Base-by-base conservation (phyloP, 2,888 invertebrate species). In the Capitulum mitella region DNA sequence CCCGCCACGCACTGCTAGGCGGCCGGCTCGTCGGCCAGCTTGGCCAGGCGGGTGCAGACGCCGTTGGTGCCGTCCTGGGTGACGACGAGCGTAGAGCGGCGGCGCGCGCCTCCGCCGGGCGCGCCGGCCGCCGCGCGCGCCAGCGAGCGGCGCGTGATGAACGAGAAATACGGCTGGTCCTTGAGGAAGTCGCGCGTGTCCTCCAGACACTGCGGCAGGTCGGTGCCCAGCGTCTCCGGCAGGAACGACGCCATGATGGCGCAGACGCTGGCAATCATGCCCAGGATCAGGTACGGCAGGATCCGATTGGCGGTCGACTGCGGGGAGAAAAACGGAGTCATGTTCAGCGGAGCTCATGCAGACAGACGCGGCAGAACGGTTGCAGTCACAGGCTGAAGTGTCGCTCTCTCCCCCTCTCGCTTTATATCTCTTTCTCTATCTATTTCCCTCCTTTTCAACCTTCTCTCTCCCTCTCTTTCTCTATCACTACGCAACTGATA, bases 161-260 rank as follows among this genome's bases (percentile, higher is more conserved):
- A 82, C 29, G 80, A 80, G 78, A 79, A 81, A 70, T 79, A 82
- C 32, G 79, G 77, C 78, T 81, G 80, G 29, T 80, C 74, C 6
- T 51, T 37, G 3, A 82, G 79, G 77, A 80, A 82, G 77, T 75
- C 46, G 26, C 79, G 78, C 43, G 81, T 81, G 54, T 82, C 81
- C 19, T 79, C 37, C 26, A 81, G 46, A 19, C 80, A 79, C 79
- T 81, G 83, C 8, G 83, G 83, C 48, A 83, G 78, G 58, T 82
- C 81, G 58, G 80, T 81, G 46, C 83, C 81, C 19, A 83, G 79
- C 3, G 83, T 83, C 78, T 83, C 83, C 10, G 83, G 83, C 22
- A 83, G 79, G 32, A 83, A 81, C 22, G 82, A 79, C 32, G 82
- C 82, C n/a, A 79, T 37, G 5, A 82, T n/a, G 22, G 80, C 81